phyloP scores from a whole-genome alignment of 2,113 vertebrate species.

The Epinephelus fuscoguttatus region DNA sequence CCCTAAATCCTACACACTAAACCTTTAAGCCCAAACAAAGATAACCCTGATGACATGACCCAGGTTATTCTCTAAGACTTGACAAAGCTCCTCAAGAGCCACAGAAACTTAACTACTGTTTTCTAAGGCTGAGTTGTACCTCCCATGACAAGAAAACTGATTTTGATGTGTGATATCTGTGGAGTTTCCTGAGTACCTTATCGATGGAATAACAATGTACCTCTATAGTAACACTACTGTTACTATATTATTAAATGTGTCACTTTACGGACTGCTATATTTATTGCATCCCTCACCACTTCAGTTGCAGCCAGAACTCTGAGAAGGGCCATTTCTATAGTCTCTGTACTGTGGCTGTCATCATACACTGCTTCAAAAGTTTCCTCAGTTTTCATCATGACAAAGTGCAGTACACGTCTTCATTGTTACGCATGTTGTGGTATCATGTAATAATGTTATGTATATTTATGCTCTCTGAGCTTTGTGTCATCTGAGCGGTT shows the following conservation, averaged over 20 bases:
- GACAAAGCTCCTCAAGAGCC: too few species aligned
- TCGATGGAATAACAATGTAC: background rate
- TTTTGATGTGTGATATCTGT: constrained; percentile 17
- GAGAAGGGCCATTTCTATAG: background rate
- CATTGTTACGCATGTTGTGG: background rate
- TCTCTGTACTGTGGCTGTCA: background rate
- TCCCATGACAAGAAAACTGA: background rate
- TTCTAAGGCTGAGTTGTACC: background rate
- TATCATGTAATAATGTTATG: background rate
- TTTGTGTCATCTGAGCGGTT: constrained; percentile 30
- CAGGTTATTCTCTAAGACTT: too few species aligned
- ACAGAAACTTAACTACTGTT: background rate
- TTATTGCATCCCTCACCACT: background rate
- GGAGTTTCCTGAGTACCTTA: constrained; percentile 10
- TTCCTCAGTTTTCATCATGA: too few species aligned
- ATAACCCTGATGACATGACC: too few species aligned
- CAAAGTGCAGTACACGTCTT: background rate
- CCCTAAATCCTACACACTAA: too few species aligned
- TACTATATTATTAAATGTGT: background rate
- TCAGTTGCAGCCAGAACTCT: background rate
- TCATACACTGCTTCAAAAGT: background rate
- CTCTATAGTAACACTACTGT: background rate
- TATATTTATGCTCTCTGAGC: constrained; percentile 4
- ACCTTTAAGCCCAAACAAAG: too few species aligned
- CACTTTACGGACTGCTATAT: background rate